phyloP scores from a whole-genome alignment of 2,888 invertebrate species.

The Dryadula phaetusa region DNA sequence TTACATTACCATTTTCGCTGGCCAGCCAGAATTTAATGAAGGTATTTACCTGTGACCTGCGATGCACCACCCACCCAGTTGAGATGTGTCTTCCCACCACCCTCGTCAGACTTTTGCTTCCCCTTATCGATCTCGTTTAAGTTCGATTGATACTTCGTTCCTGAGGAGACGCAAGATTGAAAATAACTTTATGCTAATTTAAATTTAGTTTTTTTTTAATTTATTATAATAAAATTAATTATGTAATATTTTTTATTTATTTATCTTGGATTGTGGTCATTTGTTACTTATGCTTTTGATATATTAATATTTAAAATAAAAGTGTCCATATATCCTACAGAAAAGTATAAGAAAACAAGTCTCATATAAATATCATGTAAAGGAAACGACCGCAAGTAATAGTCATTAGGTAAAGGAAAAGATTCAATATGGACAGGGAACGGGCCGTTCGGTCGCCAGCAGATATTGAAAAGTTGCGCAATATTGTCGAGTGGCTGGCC shows the following conservation, averaged over 20 bases:
- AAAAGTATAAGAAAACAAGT: background rate
- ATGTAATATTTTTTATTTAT: background rate
- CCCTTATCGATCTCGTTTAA: conserved; percentile 92
- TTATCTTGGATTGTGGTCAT: too few species aligned
- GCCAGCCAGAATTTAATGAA: conserved; percentile 30
- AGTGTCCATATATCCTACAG: background rate
- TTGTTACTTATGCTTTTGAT: too few species aligned
- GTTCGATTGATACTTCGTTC: conserved; percentile 90
- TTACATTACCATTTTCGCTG: conserved; percentile 27
- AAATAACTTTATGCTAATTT: conserved; percentile 34
- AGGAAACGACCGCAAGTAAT: conserved; percentile 44
- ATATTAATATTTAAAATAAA: too few species aligned
- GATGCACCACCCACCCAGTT: conserved; percentile 83
- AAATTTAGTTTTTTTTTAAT: background rate
- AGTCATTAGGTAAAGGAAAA: conserved; percentile 73
- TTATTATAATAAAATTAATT: background rate
- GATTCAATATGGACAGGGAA: conserved; percentile 77
- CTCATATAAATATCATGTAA: conserved; percentile 3
- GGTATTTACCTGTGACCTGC: conserved; percentile 72
- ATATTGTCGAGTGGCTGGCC: conserved; percentile 81
- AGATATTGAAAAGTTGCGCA: conserved; percentile 84
- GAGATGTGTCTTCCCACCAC: conserved; percentile 80
- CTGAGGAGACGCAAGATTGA: conserved; percentile 69
- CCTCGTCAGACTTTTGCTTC: conserved; percentile 89
- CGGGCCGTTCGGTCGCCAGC: conserved; percentile 61